A percentile compares a stretch with the other conserved stretches of the same genome.
phyloP scores from a whole-genome alignment of 1,140 invertebrate genomes.

The Lanistes nyassanus region DNA sequence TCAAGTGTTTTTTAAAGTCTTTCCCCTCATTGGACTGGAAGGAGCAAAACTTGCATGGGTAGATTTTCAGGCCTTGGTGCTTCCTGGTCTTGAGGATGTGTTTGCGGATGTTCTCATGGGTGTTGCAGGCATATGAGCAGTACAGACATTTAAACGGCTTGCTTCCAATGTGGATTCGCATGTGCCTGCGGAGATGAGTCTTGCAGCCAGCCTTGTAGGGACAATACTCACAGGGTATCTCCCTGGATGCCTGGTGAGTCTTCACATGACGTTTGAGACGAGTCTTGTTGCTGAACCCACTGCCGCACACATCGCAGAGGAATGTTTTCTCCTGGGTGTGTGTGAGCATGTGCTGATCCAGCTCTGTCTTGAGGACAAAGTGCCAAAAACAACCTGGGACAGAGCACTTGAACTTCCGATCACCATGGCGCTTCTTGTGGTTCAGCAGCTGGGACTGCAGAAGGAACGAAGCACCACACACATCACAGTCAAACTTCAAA shows the following conservation, averaged over 20 bases:
- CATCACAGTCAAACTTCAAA: slow-evolving; percentile 69
- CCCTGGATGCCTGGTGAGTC: slow-evolving; percentile 69
- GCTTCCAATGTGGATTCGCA: slow-evolving; percentile 86
- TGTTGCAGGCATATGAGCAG: slow-evolving; percentile 83
- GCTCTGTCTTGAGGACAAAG: slow-evolving; percentile 65
- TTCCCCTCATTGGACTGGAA: slow-evolving; percentile 76
- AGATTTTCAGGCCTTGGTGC: slow-evolving; percentile 81
- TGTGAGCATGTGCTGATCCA: slow-evolving; percentile 55
- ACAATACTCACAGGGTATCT: slow-evolving; percentile 83
- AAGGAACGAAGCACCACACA: slow-evolving; percentile 72
- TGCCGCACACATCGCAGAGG: slow-evolving; percentile 75
- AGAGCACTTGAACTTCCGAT: slow-evolving; percentile 73
- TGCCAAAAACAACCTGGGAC: slow-evolving; percentile 63
- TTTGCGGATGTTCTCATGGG: slow-evolving; percentile 87
- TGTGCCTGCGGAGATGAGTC: slow-evolving; percentile 67
- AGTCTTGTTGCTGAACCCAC: slow-evolving; percentile 80
- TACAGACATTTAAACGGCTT: slow-evolving; percentile 83
- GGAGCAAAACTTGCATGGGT: slow-evolving; percentile 77
- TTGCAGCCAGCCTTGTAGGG: slow-evolving; percentile 60
- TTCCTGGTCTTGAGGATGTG: slow-evolving; percentile 83
- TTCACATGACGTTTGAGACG: slow-evolving; percentile 73
- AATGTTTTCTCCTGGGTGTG: slow-evolving; percentile 69
- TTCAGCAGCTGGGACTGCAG: slow-evolving; percentile 72
- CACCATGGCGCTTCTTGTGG: slow-evolving; percentile 73
- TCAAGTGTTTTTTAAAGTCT: slow-evolving; percentile 76